Base-by-base conservation (phyloP, 2,888 invertebrate genomes). In the Stratiomys singularior region DNA sequence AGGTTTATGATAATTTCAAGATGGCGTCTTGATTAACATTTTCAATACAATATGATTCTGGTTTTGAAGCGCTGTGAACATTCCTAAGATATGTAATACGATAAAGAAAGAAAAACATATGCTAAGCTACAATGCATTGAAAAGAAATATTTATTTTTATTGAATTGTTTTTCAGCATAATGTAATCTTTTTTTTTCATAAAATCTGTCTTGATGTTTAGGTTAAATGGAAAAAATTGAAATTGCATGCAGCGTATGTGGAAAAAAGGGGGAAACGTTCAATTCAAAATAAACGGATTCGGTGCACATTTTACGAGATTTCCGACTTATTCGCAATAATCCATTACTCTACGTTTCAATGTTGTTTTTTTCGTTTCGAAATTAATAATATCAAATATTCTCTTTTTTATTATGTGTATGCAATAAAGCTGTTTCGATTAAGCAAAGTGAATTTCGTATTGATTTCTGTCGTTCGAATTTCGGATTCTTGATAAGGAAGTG, bases 261-360 rank as follows among this genome's bases (percentile, higher is more conserved):
- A 64, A 28, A 72, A 56, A 56, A 27, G 63, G 64, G 46, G 30
- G n/a, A n/a, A n/a, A n/a, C n/a, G n/a, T n/a, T n/a, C n/a, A n/a
- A n/a, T 44, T 63, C 18, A 64, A 76, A 60, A 76, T 60, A 37
- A 64, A 46, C 69, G 79, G 79, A 77, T 77, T 79, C 79, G 79
- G 79, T 79, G 79, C 79, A 79, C 79, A 79, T 78, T 77, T 78
- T 78, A 79, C 79, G 79, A 79, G 79, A 79, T 79, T 47, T 79
- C 79, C 79, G 79, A 64, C 72, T 60, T 3, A 25, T 60, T 11
- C 23, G 3, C 9, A 37, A 37, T 37, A 37, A 5, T 37, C 5
- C 37, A 37, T 37, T 37, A 37, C 37, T 37, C 9, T 37, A 9
- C 37, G 9, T 37, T 37, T 37, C 37, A 37, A 37, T 37, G 3